These are phyloP conservation scores for Elachura formosa DNA, from an alignment of 2,113 vertebrate species.

Conservation along the genomic window DNA sequence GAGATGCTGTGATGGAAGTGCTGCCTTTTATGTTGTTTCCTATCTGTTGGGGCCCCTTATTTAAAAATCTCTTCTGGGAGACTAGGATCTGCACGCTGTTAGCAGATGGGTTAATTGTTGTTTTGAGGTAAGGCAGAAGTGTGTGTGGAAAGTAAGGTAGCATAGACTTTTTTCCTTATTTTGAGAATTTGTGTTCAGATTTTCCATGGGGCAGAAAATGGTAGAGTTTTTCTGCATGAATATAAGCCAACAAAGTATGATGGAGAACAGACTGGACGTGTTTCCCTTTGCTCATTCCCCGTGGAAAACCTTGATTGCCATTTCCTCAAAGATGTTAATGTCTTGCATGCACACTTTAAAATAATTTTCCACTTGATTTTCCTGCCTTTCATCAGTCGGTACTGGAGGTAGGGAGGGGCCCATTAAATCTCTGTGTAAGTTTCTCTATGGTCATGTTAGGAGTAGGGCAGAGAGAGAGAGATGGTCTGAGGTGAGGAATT, in stretches of 20 bases:
- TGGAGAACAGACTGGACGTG: not conserved
- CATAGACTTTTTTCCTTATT: not conserved
- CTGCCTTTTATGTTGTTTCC: not conserved
- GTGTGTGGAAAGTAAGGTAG: not conserved
- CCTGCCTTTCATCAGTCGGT: slow-evolving; percentile 52
- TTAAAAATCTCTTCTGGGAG: not conserved
- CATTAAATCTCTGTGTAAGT: not conserved
- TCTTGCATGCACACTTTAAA: slow-evolving; percentile 20
- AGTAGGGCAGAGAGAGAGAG: not conserved
- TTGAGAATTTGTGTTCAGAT: not conserved
- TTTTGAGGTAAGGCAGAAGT: not conserved
- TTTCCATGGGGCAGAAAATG: not conserved
- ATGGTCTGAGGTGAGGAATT: not conserved
- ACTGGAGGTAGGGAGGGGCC: slow-evolving; percentile 21
- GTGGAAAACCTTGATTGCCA: slow-evolving; percentile 30
- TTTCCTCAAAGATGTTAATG: slow-evolving; percentile 47
- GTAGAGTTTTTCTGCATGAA: not conserved
- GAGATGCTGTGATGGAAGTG: not conserved
- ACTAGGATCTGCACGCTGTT: not conserved
- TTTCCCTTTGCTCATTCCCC: slow-evolving; percentile 20
- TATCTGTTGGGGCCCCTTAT: not conserved
- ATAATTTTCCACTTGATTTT: slow-evolving; percentile 41
- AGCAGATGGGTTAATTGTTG: not conserved
- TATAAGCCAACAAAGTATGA: not conserved
- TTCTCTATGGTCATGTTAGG: not conserved